These are phyloP conservation scores for Phainopepla nitens DNA, from an alignment of 2,113 vertebrate genomes.

Conservation along the genomic window DNA sequence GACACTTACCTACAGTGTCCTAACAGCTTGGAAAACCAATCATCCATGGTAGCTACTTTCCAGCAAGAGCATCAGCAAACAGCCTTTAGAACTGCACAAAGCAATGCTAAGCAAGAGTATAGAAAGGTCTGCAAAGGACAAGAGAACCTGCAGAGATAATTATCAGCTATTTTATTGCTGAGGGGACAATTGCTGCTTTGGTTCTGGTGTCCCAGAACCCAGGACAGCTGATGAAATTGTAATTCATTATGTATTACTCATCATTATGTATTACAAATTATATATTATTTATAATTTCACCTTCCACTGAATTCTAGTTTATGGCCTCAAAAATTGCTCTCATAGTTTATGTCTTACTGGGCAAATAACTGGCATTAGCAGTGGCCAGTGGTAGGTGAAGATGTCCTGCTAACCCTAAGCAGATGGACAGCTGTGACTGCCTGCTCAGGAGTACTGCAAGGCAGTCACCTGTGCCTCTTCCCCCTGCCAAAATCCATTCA, in stretches of 20 bases:
- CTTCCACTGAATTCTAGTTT: not conserved
- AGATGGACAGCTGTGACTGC: not conserved
- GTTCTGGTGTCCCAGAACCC: not conserved
- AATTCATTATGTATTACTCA: not conserved
- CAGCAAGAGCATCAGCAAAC: not conserved
- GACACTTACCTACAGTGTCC: not conserved
- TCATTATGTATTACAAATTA: not conserved
- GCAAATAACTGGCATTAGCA: not conserved
- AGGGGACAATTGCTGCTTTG: not conserved
- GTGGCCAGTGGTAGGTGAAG: not conserved
- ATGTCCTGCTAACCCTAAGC: not conserved
- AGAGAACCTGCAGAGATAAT: not conserved
- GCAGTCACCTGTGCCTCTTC: not conserved
- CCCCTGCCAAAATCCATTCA: not conserved
- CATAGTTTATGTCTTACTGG: not conserved
- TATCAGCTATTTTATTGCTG: not conserved
- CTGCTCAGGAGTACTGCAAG: not conserved
- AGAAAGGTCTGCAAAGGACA: not conserved
- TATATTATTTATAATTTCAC: not conserved
- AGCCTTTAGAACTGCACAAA: not conserved
- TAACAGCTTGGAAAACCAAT: not conserved
- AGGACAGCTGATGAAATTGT: not conserved
- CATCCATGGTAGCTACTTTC: not conserved
- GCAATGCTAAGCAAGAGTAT: not conserved
- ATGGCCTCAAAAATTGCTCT: not conserved